Conservation (phyloP, 1,140 invertebrate species). For the Drosophila sp. region DNA sequence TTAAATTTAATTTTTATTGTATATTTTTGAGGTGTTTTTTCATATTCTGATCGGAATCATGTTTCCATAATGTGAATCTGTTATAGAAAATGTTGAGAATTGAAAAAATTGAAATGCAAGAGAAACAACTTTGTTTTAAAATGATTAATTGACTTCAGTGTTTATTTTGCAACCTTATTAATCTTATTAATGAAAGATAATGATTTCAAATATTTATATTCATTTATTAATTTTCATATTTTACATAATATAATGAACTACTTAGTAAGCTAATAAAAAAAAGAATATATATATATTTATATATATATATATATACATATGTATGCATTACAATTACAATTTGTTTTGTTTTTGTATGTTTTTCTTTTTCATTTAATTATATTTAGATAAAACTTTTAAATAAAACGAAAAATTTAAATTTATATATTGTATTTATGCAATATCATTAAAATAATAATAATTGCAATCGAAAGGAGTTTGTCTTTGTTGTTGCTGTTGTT, state of each 20-base stretch:
- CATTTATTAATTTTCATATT: slow-evolving; percentile 80
- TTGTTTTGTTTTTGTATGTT: slow-evolving; percentile 53
- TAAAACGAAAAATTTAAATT: slow-evolving; percentile 62
- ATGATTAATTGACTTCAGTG: no score
- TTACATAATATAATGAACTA: slow-evolving; percentile 83
- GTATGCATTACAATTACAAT: slow-evolving; percentile 47
- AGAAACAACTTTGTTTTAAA: no score
- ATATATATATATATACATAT: slow-evolving; percentile 35
- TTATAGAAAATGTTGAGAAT: no score
- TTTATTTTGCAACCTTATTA: no score
- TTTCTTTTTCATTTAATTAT: slow-evolving; percentile 48
- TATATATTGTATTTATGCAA: slow-evolving; percentile 47
- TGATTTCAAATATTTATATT: slow-evolving; percentile 66
- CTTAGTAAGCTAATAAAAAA: slow-evolving; percentile 73
- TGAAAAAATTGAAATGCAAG: no score
- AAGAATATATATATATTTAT: slow-evolving; percentile 47
- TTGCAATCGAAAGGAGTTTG: slow-evolving; percentile 40
- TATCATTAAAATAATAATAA: slow-evolving; percentile 33
- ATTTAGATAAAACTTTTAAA: slow-evolving; percentile 67
- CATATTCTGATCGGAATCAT: no score
- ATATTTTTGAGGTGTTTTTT: no score
- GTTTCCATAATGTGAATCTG: no score
- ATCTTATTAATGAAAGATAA: slow-evolving; percentile 1
- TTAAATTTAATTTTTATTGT: no score
- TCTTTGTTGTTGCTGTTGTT: slow-evolving; percentile 13